phyloP scores from a whole-genome alignment of 2,888 invertebrate genomes.

The Alloplasta piceator region DNA sequence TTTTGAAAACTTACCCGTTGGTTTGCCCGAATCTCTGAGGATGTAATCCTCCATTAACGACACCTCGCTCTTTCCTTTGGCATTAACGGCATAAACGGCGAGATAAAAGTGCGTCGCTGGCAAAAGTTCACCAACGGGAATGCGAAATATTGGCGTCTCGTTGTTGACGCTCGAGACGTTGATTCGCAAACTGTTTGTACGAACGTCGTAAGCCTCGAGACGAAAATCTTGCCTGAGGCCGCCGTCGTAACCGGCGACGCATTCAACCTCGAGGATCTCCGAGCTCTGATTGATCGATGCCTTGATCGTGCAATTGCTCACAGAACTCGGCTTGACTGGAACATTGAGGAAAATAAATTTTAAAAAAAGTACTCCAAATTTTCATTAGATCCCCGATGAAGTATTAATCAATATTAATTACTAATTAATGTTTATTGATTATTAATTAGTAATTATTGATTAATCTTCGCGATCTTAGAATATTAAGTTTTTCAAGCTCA shows the following conservation, averaged over 20 bases:
- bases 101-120: slow-evolving; percentile 84
- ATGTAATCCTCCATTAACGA: slow-evolving; percentile 93
- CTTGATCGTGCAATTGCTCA: slow-evolving; percentile 94
- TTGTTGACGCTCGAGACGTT: slow-evolving; percentile 87
- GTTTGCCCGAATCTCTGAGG: slow-evolving; percentile 93
- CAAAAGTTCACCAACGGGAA: slow-evolving; percentile 86
- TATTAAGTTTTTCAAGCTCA: too few species aligned
- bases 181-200: slow-evolving; percentile 88
- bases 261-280: slow-evolving; percentile 90
- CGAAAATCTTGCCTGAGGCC: slow-evolving; percentile 94
- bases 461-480: too few species aligned
- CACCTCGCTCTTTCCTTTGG: slow-evolving; percentile 93
- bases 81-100: slow-evolving; percentile 92
- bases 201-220: slow-evolving; percentile 92
- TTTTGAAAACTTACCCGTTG: slow-evolving; percentile 89
- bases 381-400: too few species aligned
- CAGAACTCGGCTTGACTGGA: slow-evolving; percentile 91
- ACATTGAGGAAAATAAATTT: slow-evolving; percentile 34
- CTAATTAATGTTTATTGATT: too few species aligned
- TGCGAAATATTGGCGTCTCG: slow-evolving; percentile 87
- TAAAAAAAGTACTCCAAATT: neutral
- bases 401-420: too few species aligned
- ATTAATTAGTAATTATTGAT: too few species aligned
- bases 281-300: slow-evolving; percentile 86
- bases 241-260: slow-evolving; percentile 94